A percentile compares a stretch with the other conserved stretches of the same genome.
Conservation (phyloP, 2,797 vertebrate genomes). For the Nothura maculosa region DNA sequence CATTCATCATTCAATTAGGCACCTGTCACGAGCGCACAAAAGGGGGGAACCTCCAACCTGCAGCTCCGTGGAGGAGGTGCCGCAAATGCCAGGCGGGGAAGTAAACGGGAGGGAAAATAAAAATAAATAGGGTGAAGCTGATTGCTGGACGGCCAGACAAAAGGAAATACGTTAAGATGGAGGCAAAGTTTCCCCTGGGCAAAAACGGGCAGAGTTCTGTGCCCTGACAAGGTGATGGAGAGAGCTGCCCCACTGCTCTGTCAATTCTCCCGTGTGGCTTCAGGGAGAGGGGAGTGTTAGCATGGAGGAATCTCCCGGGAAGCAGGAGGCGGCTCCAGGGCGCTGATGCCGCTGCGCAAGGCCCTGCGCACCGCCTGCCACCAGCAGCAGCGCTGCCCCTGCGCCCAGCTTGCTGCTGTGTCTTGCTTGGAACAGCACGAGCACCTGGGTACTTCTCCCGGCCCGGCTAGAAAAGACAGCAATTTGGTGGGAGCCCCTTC, state of each 20-base stretch:
- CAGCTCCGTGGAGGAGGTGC: slow-evolving; percentile 86
- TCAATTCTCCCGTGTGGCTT: slow-evolving; percentile 1
- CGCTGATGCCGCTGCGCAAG: not conserved
- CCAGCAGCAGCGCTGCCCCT: not conserved
- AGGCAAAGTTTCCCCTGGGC: slow-evolving; percentile 73
- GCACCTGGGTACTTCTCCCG: not conserved
- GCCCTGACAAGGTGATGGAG: slow-evolving; percentile 61
- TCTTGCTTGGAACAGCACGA: not conserved
- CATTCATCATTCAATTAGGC: slow-evolving; percentile 99
- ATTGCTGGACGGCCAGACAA: slow-evolving; percentile 80
- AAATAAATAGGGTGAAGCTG: slow-evolving; percentile 87
- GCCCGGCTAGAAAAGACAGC: not conserved
- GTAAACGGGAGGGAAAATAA: slow-evolving; percentile 84
- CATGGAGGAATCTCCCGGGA: slow-evolving; percentile 13
- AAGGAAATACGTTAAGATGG: slow-evolving; percentile 77
- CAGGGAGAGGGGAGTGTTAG: slow-evolving; percentile 39
- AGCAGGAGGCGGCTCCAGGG: not conserved
- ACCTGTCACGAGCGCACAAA: slow-evolving; percentile 95
- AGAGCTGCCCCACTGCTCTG: slow-evolving; percentile 19
- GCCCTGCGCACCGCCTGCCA: not conserved
- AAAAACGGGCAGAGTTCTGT: slow-evolving; percentile 71
- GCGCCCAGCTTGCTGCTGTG: not conserved
- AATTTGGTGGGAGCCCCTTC: not conserved
- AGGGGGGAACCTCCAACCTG: slow-evolving; percentile 90
- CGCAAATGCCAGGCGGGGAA: slow-evolving; percentile 82